These are phyloP conservation scores for Drosophila prolongata DNA, from an alignment of 2,888 invertebrate species.

Conservation along the genomic window DNA sequence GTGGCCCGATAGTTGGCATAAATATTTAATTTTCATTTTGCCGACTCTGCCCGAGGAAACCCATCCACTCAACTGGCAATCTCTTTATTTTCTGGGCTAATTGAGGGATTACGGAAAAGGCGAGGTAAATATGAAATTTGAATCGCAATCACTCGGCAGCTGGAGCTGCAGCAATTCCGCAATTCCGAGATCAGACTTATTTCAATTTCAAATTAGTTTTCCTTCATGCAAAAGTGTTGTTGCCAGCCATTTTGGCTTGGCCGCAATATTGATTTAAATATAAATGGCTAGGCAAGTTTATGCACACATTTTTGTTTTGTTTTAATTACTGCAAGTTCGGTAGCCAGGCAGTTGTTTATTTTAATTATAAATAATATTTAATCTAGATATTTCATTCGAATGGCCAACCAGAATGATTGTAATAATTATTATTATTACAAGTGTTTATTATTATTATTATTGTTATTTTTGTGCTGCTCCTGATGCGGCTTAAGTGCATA, in stretches of 20 bases:
- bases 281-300: constrained; percentile 12
- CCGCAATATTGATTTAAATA: constrained; percentile 36
- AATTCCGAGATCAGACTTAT: constrained; percentile 19
- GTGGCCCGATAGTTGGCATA: constrained; percentile 52
- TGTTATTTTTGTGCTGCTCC: constrained; percentile 21
- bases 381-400: constrained; percentile 56
- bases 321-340: constrained; percentile 42
- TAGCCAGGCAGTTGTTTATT: constrained; percentile 44
- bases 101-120: constrained; percentile 23
- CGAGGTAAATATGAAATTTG: constrained; percentile 26
- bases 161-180: constrained; percentile 10
- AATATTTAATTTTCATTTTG: constrained; percentile 68
- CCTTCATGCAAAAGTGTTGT: constrained; percentile 6
- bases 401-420: constrained; percentile 28
- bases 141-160: constrained; percentile 9
- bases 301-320: constrained; percentile 35
- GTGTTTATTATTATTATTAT: constrained; percentile 38
- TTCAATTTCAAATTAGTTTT: constrained; percentile 35
- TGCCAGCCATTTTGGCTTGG: constrained; percentile 1
- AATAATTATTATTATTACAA: constrained; percentile 28
- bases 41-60: constrained; percentile 9
- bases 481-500: constrained; percentile 70
- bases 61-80: constrained; percentile 4
- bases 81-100: constrained; percentile 27
- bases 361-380: constrained; percentile 63